Conservation (phyloP, 2,888 invertebrate genomes). For the Eupithecia dodoneata region DNA sequence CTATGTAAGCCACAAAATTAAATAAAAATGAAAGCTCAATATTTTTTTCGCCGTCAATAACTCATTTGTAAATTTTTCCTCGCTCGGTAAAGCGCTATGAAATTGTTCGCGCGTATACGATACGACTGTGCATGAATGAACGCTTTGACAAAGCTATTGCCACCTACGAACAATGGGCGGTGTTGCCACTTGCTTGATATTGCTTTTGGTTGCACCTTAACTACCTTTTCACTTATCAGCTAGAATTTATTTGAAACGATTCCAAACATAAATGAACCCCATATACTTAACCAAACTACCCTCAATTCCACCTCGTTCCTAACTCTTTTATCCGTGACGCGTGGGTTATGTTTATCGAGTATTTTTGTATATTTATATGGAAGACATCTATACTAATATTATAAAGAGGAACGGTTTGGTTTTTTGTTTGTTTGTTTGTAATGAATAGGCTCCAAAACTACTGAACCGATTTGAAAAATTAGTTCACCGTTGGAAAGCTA, state of each 20-base stretch:
- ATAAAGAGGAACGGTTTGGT: no score
- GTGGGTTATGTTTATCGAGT: no score
- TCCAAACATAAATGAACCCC: no score
- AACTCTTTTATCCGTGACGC: no score
- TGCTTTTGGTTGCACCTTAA: not conserved
- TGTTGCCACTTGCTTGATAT: not conserved
- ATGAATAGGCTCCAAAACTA: no score
- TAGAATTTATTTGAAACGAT: not conserved
- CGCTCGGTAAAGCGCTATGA: not conserved
- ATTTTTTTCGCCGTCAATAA: not conserved
- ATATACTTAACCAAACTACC: no score
- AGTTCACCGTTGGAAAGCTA: no score
- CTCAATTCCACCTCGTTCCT: no score
- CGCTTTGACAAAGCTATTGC: conserved; percentile 14
- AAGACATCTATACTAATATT: no score
- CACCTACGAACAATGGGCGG: not conserved
- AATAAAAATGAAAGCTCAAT: not conserved
- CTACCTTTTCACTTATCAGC: not conserved
- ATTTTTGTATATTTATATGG: no score
- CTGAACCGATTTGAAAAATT: no score
- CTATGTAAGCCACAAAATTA: not conserved
- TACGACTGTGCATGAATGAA: conserved; percentile 14
- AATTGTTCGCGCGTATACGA: conserved; percentile 14
- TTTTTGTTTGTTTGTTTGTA: no score
- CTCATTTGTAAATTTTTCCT: not conserved